Conservation (phyloP, 2,113 vertebrate species). For the Ginglymostoma cirratum region DNA sequence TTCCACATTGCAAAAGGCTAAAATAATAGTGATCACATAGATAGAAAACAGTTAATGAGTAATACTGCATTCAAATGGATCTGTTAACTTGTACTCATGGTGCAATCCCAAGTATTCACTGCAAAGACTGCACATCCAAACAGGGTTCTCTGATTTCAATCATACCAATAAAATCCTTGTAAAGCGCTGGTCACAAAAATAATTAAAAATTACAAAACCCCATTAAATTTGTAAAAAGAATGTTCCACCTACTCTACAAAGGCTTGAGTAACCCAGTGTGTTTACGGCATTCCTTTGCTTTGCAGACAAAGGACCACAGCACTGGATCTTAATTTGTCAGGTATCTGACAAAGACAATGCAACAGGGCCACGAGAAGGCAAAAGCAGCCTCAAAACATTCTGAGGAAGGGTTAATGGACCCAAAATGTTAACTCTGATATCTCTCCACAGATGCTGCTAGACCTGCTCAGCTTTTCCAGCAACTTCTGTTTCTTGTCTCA, state of each 20-base stretch:
- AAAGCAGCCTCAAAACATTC: background rate
- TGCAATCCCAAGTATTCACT: background rate
- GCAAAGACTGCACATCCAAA: background rate
- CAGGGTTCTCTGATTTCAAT: background rate
- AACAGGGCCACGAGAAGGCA: background rate
- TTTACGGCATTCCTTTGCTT: background rate
- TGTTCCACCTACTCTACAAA: background rate
- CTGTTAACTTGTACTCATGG: background rate
- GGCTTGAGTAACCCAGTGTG: background rate
- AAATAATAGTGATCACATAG: background rate
- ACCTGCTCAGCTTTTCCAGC: too few species aligned
- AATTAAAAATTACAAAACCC: background rate
- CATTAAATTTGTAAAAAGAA: background rate
- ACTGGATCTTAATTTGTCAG: background rate
- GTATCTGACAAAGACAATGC: background rate
- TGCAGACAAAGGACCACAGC: background rate
- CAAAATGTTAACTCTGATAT: too few species aligned
- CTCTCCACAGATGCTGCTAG: too few species aligned
- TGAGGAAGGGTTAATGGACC: too few species aligned
- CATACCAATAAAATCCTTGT: background rate
- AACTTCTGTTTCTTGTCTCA: too few species aligned
- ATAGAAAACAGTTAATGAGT: background rate
- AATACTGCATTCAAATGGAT: background rate
- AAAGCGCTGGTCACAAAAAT: background rate
- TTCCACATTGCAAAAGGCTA: background rate